A percentile compares a stretch with the other conserved stretches of the same genome.
Evolutionary conservation across 2,113 vertebrate genomes (phyloP).

Genomic region (Aleadryas rufinucha): DNA sequence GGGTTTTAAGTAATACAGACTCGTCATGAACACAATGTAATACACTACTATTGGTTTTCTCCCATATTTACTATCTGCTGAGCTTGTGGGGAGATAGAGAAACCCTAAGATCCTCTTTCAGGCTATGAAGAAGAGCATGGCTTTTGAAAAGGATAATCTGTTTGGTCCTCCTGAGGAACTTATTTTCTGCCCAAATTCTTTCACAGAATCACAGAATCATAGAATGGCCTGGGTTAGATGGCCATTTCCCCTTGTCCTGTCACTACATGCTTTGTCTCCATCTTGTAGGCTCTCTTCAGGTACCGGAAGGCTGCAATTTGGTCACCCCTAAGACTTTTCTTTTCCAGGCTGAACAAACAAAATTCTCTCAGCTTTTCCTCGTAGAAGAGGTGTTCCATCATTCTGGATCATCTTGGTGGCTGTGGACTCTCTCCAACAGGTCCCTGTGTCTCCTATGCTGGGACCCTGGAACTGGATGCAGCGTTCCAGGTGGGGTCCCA

Average conservation of each 20-base stretch:
- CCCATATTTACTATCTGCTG: background rate
- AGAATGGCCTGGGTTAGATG: background rate
- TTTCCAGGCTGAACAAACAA: background rate
- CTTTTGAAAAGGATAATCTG: background rate
- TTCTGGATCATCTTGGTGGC: background rate
- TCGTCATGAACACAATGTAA: background rate
- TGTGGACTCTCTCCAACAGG: background rate
- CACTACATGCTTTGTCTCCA: background rate
- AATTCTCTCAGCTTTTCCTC: background rate
- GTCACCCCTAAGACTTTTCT: background rate
- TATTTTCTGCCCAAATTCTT: background rate
- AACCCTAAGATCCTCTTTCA: background rate
- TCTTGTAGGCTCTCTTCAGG: background rate
- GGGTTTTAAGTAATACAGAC: background rate
- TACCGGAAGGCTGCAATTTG: background rate
- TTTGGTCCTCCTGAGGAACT: background rate
- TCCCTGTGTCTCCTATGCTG: background rate
- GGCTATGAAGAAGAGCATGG: background rate
- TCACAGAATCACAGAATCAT: background rate
- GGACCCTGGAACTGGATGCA: background rate
- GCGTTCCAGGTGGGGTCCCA: background rate
- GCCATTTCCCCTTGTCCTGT: background rate
- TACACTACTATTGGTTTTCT: background rate
- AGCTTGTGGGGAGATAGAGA: background rate
- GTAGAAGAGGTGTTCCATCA: background rate